phyloP scores from a whole-genome alignment of 2,113 vertebrate genomes.

The Aepyceros melampus region DNA sequence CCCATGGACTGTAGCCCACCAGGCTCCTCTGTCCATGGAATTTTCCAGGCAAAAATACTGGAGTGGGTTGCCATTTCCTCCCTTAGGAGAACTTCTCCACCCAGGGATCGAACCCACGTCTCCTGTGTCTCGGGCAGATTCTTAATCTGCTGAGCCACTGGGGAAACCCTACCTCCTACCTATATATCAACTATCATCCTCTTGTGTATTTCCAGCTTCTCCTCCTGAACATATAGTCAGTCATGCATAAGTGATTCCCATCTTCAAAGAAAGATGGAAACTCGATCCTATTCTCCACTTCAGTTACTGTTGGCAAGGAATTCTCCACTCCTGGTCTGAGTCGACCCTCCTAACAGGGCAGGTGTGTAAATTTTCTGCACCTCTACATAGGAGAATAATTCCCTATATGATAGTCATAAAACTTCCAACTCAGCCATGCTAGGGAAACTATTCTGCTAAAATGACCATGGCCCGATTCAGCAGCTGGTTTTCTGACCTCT shows the following conservation, averaged over 20 bases:
- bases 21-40: not conserved
- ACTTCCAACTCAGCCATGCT: not conserved
- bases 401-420: not conserved
- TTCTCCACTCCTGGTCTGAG: not conserved
- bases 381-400: not conserved
- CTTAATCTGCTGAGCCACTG: not conserved
- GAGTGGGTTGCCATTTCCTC: not conserved
- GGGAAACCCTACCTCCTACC: not conserved
- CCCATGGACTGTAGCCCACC: not conserved
- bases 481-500: not conserved
- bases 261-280: not conserved
- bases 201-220: not conserved
- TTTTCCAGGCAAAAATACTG: not conserved
- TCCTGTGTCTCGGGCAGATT: not conserved
- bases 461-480: not conserved
- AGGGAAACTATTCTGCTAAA: not conserved
- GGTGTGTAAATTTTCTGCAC: not conserved
- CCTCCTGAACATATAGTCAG: not conserved
- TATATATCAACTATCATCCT: not conserved
- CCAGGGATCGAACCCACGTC: not conserved
- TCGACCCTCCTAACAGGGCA: not conserved
- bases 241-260: not conserved
- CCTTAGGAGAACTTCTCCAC: not conserved
- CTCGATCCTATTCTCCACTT: not conserved
- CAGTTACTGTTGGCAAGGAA: not conserved